These are phyloP conservation scores for Cyphomyrus plagiostoma DNA, from an alignment of 2,113 vertebrate genomes.

Conservation along the genomic window DNA sequence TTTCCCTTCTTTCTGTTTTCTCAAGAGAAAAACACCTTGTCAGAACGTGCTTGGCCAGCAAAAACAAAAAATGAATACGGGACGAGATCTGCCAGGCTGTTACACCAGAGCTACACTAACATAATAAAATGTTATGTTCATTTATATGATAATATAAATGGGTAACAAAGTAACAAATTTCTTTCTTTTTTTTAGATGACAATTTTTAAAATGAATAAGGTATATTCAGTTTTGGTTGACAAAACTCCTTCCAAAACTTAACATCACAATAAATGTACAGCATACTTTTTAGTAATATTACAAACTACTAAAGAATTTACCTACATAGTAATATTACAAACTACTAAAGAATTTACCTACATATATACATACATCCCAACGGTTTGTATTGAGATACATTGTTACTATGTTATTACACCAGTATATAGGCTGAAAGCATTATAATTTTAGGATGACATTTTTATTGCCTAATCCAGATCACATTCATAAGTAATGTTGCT, in stretches of 20 bases:
- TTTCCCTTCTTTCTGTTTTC: slow-evolving; percentile 51
- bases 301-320: background rate
- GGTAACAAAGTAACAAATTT: background rate
- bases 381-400: background rate
- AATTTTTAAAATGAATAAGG: background rate
- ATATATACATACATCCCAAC: background rate
- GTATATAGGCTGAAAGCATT: background rate
- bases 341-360: background rate
- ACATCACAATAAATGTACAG: background rate
- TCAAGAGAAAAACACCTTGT: background rate
- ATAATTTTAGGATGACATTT: background rate
- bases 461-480: slow-evolving; percentile 35
- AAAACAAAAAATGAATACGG: background rate
- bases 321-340: background rate
- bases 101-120: background rate
- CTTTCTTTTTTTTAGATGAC: background rate
- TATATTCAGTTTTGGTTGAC: background rate
- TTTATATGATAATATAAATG: background rate
- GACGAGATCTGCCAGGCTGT: background rate
- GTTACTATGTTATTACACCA: background rate
- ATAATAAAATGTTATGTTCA: background rate
- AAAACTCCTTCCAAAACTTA: background rate
- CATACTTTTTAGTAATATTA: background rate
- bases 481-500: slow-evolving; percentile 16
- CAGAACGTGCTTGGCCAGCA: background rate